Percentiles rank a stretch among this genome's conserved stretches.
Conservation (phyloP, 2,113 vertebrate genomes). For the Ictidomys tridecemlineatus region DNA sequence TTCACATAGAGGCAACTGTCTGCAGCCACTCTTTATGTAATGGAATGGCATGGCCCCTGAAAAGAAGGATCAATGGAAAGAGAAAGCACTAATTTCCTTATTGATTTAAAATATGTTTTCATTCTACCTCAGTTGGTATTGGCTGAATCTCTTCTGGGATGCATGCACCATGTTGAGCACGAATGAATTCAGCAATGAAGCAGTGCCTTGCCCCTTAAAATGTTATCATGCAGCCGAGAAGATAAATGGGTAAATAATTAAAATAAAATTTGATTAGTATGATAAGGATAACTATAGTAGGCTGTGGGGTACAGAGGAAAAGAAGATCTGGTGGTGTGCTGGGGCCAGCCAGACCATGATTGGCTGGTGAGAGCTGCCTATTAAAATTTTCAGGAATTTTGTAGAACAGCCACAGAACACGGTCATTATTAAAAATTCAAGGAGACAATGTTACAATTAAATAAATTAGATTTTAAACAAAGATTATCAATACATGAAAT, state of each 20-base stretch:
- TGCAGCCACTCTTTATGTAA: neutral
- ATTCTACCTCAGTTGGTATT: neutral
- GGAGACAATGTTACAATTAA: neutral
- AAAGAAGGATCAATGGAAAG: neutral
- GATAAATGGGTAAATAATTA: neutral
- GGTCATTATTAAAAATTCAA: slow-evolving; percentile 5
- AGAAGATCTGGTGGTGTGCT: fast-evolving
- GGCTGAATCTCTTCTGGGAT: neutral
- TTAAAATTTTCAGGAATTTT: neutral
- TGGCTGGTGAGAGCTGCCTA: neutral
- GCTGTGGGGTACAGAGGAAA: fast-evolving
- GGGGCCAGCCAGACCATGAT: fast-evolving
- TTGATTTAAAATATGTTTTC: neutral
- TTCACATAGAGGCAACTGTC: neutral
- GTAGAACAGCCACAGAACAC: neutral
- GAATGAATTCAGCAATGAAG: neutral
- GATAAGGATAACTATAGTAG: neutral
- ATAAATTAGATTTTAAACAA: slow-evolving; percentile 9
- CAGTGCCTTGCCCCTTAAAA: neutral
- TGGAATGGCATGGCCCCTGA: neutral
- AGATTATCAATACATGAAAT: neutral
- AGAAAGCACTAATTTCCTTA: neutral
- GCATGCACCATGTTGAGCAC: neutral
- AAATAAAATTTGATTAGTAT: neutral
- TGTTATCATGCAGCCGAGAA: neutral